Conservation (phyloP, 2,113 vertebrate species). For the Centropus unirufus region DNA sequence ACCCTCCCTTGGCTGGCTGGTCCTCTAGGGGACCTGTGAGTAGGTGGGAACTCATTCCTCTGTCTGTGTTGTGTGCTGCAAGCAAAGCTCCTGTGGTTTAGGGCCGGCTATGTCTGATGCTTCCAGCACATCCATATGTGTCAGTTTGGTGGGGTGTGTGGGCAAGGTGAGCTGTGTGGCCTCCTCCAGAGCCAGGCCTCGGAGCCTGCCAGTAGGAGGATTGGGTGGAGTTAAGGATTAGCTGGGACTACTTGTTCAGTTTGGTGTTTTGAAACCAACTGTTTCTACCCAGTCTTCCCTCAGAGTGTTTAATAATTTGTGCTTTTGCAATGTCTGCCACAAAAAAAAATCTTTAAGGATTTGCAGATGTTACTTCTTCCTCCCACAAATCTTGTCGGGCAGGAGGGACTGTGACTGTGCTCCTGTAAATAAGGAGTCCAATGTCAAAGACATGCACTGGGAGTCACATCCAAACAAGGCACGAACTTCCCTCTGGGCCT, state of each 20-base stretch:
- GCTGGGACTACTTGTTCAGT: neutral
- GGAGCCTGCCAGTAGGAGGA: neutral
- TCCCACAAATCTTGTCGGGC: neutral
- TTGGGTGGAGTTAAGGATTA: neutral
- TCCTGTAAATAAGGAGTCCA: neutral
- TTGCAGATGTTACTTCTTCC: neutral
- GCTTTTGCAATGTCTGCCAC: neutral
- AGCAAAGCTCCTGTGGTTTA: neutral
- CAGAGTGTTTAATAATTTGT: neutral
- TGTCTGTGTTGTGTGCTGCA: neutral
- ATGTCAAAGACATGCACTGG: rapidly evolving
- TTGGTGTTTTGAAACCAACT: neutral
- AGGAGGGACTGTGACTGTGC: neutral
- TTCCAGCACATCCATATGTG: rapidly evolving
- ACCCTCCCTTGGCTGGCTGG: neutral
- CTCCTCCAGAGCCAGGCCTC: neutral
- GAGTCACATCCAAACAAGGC: neutral
- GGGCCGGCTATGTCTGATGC: neutral
- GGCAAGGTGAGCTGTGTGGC: neutral
- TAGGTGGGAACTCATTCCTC: neutral
- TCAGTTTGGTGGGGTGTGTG: neutral
- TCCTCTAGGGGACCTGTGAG: neutral
- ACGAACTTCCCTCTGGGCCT: neutral
- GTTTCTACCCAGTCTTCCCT: neutral
- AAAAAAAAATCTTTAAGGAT: neutral